A percentile compares a stretch with the other conserved stretches of the same genome.
Evolutionary conservation across 2,113 vertebrate genomes (phyloP).

Genomic region (Emydocephalus ijimae): DNA sequence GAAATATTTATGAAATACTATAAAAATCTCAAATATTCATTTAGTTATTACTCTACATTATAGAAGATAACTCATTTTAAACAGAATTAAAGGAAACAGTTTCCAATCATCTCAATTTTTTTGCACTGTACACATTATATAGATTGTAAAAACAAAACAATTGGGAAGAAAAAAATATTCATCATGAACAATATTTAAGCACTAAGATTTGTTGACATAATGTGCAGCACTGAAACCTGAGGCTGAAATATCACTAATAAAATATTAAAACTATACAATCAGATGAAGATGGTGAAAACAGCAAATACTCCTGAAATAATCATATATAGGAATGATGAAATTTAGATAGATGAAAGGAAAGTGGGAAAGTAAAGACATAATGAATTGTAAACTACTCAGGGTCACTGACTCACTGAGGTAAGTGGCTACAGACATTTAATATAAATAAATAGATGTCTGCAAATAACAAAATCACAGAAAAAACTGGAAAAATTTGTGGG

Average conservation of each 20-base stretch:
- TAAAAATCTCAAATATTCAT: neutral
- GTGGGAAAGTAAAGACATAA: neutral
- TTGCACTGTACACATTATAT: neutral
- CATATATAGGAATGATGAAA: neutral
- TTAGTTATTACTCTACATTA: neutral
- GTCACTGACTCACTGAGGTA: neutral
- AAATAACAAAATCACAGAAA: neutral
- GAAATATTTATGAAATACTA: neutral
- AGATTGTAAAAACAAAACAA: neutral
- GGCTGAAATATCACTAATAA: neutral
- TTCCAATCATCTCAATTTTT: neutral
- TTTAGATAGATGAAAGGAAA: neutral
- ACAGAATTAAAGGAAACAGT: neutral
- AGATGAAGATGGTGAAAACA: neutral
- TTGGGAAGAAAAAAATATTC: constrained; percentile 6
- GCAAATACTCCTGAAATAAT: neutral
- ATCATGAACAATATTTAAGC: neutral
- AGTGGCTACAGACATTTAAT: neutral
- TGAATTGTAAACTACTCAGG: neutral
- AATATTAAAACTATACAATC: neutral
- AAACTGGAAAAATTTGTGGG: constrained; percentile 18
- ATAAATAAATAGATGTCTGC: neutral
- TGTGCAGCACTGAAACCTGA: neutral
- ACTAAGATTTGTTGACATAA: neutral
- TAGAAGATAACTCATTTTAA: constrained; percentile 17